Percentiles rank a stretch among this genome's conserved stretches.
phyloP scores from a whole-genome alignment of 2,797 vertebrate genomes.

The Manis javanica region DNA sequence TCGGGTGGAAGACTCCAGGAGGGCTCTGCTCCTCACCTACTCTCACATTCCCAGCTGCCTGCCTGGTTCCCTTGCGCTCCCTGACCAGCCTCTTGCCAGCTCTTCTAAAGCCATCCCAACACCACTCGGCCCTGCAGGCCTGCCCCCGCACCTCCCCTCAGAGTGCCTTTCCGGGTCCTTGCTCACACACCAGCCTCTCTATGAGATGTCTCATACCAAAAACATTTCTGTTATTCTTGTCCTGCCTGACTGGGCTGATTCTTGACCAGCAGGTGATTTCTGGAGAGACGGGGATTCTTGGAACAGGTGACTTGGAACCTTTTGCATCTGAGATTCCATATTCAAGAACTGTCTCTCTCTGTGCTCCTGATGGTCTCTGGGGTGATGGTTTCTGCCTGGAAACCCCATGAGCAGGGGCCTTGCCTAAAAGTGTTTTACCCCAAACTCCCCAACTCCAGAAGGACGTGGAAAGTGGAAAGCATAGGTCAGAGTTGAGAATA shows the following conservation, averaged over 20 bases:
- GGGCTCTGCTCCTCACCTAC: background rate
- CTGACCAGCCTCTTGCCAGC: background rate
- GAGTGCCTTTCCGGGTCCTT: background rate
- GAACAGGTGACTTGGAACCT: background rate
- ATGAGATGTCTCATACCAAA: background rate
- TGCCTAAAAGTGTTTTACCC: background rate
- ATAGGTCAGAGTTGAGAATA: background rate
- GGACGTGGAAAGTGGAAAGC: background rate
- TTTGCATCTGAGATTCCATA: background rate
- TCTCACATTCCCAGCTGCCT: background rate
- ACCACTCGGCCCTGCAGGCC: background rate
- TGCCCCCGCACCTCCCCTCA: background rate
- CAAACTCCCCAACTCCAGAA: background rate
- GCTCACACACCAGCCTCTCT: background rate
- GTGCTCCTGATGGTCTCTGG: background rate
- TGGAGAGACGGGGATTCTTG: constrained; percentile 18
- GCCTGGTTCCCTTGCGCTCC: background rate
- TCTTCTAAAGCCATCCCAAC: background rate
- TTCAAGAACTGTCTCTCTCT: background rate
- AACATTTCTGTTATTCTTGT: background rate
- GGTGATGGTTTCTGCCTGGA: background rate
- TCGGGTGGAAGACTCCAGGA: fast-evolving
- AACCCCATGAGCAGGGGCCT: background rate
- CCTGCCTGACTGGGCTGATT: background rate
- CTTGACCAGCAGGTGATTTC: background rate